Base-by-base conservation (phyloP, 2,113 vertebrate species). In the Pluvianellus socialis region DNA sequence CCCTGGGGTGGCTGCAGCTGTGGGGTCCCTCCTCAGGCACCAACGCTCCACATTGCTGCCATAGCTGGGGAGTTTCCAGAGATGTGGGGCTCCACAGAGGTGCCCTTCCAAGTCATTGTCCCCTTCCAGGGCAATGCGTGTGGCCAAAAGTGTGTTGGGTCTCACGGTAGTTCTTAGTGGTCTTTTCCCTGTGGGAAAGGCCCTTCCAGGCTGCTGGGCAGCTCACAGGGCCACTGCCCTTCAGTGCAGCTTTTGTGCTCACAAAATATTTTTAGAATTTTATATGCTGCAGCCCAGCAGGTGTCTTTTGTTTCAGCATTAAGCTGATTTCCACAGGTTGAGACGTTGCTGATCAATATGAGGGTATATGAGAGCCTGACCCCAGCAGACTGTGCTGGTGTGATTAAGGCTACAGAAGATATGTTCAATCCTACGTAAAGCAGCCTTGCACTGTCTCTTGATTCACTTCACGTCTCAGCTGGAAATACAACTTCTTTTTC, bases 401-500 rank as follows among this genome's bases (percentile, higher is more conserved):
- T 88, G 70, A 86, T 83, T 93, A 73, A 92, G 40, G 86, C 68
- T 38, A 22, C 40, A 28, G 75, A 38, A 83, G 49, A 19, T 65
- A 4, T 4, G 27, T 65, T 77, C 79, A 61, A 4, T 56, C 72
- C 56, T n/a, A 67, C 7, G 1, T 15, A 19, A 63, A 87, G 45
- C 61, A 91, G 68, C 47, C 21, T 80, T 67, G 44, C 16, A 9
- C 9, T 24, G 9, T 74, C 72, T 88, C 71, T 83, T 3, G 12
- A 87, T 71, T 95, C 94, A 17, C 65, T 86, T 91, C 79, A 86
- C 3, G 3, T 96, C 75, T 86, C 75, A 72, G 56, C 79, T 92
- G 94, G 71, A 93, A 86, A 90, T 74, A 55, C 68, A 86, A 13
- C 53, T 83, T 59, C n/a, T 86, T 90, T 92, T 63, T 53, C 26